Percentiles rank a stretch among this genome's conserved stretches.
These are phyloP conservation scores for Pseudococcus longispinus DNA, from an alignment of 2,888 invertebrate genomes.

Conservation along the genomic window DNA sequence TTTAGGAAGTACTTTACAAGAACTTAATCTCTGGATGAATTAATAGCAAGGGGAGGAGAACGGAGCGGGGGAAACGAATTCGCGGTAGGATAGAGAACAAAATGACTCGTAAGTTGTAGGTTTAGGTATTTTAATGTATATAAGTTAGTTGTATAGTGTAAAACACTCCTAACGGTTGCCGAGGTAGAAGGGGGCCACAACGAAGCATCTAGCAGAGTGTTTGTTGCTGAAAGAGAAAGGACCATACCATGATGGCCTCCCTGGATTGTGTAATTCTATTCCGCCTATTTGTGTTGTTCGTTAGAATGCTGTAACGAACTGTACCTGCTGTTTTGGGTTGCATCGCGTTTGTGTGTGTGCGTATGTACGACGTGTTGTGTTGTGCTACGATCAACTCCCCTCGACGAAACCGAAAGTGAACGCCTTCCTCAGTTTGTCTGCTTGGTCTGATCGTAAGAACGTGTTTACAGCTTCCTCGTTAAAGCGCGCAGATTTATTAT, in stretches of 20 bases:
- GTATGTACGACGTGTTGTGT: background rate
- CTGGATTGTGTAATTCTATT: slow-evolving; percentile 57
- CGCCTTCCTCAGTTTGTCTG: slow-evolving; percentile 56
- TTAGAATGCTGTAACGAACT: slow-evolving; percentile 56
- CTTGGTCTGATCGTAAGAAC: slow-evolving; percentile 49
- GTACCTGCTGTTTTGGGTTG: slow-evolving; percentile 56
- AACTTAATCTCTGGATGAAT: slow-evolving; percentile 6
- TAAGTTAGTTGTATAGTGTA: slow-evolving; percentile 26
- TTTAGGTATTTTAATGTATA: background rate
- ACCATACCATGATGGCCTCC: slow-evolving; percentile 57
- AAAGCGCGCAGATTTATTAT: slow-evolving; percentile 54
- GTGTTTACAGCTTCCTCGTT: slow-evolving; percentile 56
- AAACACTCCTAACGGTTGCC: slow-evolving; percentile 51
- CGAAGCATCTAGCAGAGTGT: slow-evolving; percentile 49
- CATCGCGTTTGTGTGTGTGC: slow-evolving; percentile 51
- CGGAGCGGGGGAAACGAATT: background rate
- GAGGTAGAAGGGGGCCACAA: background rate
- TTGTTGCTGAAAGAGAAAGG: slow-evolving; percentile 56
- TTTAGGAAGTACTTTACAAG: background rate
- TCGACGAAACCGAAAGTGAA: slow-evolving; percentile 55
- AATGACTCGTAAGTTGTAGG: background rate
- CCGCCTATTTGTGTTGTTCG: slow-evolving; percentile 56
- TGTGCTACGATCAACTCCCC: slow-evolving; percentile 38
- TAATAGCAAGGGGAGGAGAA: background rate
- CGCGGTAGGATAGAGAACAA: background rate